Evolutionary conservation across 2,113 vertebrate species (phyloP), one percentile per base, ranked within the genome.

Genomic region (Ceyx cyanopectus): DNA sequence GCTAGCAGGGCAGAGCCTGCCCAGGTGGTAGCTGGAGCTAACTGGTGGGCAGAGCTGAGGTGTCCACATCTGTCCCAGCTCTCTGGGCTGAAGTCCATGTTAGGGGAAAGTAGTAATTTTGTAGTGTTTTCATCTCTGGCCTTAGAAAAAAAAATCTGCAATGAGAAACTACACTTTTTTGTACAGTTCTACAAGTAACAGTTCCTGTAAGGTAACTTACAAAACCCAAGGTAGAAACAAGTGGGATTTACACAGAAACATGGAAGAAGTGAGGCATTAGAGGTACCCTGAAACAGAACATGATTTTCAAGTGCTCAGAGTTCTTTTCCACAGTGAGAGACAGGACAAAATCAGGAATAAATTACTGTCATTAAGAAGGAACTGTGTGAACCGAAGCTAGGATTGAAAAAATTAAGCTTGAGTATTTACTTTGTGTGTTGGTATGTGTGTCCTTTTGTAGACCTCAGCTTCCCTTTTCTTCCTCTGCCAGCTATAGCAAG

Each of bases 381-480:
- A 24, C 45, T 54, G 14, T 14, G 29, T 34, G 19, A 72, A 27
- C 29, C 2, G 2, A 60, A 73, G 74, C 84, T 67, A 51, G 45
- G 29, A 40, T 9, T 79, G 45, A 68, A 29, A 40, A 87, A 85
- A 37, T 84, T 83, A 51, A 63, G 14, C 7, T 30, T 15, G 16
- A 15, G 56, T 66, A 34, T 89, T 85, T 86, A 54, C 50, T 81
- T 51, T 57, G 58, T 58, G 57, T 53, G 69, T 58, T 77, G 63
- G 40, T 87, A 34, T 11, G 4, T 61, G 7, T 48, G 58, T 66
- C 21, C 51, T 73, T 93, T 54, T 21, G 54, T 26, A 34, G 57
- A 89, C 37, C 62, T 85, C 73, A 78, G 90, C 73, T 80, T 94
- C 67, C 65, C 48, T 73, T 83, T 74, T 79, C 45, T 89, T 91